Base-by-base conservation (phyloP, 1,140 invertebrate species). In the Papilio polytes region DNA sequence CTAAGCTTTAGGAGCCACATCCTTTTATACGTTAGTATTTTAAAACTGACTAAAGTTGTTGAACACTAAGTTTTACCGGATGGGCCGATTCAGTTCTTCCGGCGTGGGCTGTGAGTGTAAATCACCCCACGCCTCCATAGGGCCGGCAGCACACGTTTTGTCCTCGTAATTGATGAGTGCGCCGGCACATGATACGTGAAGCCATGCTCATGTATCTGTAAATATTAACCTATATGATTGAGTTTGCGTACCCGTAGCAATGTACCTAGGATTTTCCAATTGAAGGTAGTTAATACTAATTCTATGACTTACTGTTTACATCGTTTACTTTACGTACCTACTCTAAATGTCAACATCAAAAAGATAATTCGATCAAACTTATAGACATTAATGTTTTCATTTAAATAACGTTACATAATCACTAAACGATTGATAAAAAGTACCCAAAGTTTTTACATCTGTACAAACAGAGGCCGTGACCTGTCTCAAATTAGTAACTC, bases 401-500 rank as follows among this genome's bases (percentile, higher is more conserved):
- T 26, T 22, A 13, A 26, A 13, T 26, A 4, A 63, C 56, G 51
- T 63, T 26, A 31, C 59, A 10, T 26, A 9, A n/a, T 63, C 20
- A 12, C 22, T 26, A 63, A 63, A 26, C 59, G 22, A 26, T 26
- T 31, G 59, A 10, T 26, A 63, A 10, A 26, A 31, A 63, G 12
- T 22, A 26, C 22, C 9, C 59, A 63, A 63, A 26, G 59, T 63
- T 26, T 63, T 63, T 63, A 26, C 13, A n/a, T 53, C 46, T 18
- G 46, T 48, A 56, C 48, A 20, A 20, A 53, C 73, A 48, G 31
- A 22, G 18, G 44, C 59, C 22, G 20, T 63, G 59, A 36, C 51
- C 74, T 31, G 74, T 76, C 74, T 22, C 74, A 53, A 76, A 76
- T 76, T 51, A 76, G 53, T 48, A 76, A 76, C 20, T 76, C 74